These are phyloP conservation scores for Octopus sinensis DNA, from an alignment of 1,140 invertebrate species.

Conservation along the genomic window DNA sequence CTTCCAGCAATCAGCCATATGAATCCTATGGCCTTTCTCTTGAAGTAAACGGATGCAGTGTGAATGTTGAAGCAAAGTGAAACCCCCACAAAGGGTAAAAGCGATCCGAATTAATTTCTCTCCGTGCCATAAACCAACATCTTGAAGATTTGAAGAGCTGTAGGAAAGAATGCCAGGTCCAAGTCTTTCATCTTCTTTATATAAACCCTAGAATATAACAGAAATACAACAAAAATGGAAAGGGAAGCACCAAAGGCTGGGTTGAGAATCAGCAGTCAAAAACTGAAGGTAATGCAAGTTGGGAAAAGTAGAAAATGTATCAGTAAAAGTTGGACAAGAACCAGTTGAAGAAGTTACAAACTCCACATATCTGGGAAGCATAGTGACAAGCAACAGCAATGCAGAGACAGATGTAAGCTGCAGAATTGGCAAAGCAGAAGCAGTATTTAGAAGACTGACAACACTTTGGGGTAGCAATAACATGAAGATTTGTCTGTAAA, in stretches of 20 bases:
- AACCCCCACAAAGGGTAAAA: constrained; percentile 32
- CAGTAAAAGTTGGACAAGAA: neutral
- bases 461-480: too few species aligned
- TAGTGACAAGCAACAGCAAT: neutral
- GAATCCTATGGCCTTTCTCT: constrained; percentile 27
- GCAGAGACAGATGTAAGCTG: too few species aligned
- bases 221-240: constrained; percentile 8
- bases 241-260: neutral
- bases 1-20: neutral
- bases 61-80: constrained; percentile 45
- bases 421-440: too few species aligned
- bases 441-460: too few species aligned
- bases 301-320: neutral
- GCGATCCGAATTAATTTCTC: constrained; percentile 51
- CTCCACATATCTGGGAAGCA: neutral
- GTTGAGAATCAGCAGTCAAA: neutral
- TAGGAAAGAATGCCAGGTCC: constrained; percentile 55
- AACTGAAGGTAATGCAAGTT: neutral
- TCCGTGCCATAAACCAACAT: constrained; percentile 54
- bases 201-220: constrained; percentile 48
- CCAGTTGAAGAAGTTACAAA: neutral
- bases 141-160: constrained; percentile 42
- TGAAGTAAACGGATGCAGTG: constrained; percentile 48
- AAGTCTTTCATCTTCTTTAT: constrained; percentile 52
- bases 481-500: too few species aligned